A percentile compares a stretch with the other conserved stretches of the same genome.
Conservation (phyloP, 2,113 vertebrate species). For the Eleginops maclovinus region DNA sequence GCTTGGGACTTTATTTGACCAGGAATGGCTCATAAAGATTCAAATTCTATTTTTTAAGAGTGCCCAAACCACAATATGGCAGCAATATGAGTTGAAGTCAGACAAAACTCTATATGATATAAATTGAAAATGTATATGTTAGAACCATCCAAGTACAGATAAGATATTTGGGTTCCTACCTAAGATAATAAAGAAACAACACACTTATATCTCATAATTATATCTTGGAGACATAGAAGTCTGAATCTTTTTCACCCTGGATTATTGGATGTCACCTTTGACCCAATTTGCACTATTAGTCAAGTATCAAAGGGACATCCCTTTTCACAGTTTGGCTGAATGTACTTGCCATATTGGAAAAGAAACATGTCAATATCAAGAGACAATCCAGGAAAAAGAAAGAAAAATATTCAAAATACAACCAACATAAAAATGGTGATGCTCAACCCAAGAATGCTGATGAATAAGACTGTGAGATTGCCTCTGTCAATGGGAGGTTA, state of each 20-base stretch:
- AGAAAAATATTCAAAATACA: background rate
- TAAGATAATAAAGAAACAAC: no score
- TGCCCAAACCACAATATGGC: background rate
- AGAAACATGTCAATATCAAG: background rate
- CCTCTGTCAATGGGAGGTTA: background rate
- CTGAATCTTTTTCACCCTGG: no score
- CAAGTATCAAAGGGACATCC: background rate
- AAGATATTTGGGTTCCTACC: background rate
- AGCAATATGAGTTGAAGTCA: background rate
- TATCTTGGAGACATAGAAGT: no score
- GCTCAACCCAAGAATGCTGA: background rate
- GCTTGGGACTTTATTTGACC: background rate
- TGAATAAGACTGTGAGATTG: background rate
- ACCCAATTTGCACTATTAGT: no score
- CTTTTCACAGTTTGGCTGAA: slow-evolving; percentile 2
- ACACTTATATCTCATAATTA: no score
- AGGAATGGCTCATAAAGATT: background rate
- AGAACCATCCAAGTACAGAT: background rate
- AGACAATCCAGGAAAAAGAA: background rate
- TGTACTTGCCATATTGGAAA: background rate
- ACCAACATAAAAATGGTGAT: background rate
- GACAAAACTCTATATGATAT: background rate
- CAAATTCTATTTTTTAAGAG: background rate
- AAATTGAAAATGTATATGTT: background rate
- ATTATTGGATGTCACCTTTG: no score